Conservation (phyloP, 2,113 vertebrate species). For the Dipodomys ordii region DNA sequence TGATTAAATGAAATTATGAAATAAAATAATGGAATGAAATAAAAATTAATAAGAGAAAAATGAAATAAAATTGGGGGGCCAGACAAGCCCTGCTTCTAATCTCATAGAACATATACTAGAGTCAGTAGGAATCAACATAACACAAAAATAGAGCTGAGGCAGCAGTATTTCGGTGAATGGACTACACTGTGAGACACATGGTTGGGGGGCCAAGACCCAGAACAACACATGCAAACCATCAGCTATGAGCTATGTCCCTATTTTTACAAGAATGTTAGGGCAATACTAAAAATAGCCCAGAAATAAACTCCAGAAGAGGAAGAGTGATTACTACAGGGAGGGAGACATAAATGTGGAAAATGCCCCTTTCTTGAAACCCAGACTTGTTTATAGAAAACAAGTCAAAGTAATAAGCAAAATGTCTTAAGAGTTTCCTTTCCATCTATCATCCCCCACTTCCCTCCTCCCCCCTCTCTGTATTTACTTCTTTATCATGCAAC, state of each 20-base stretch:
- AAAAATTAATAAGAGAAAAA: too few species aligned
- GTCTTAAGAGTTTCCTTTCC: neutral
- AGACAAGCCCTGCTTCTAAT: neutral
- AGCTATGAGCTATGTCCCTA: neutral
- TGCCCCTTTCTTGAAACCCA: neutral
- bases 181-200: neutral
- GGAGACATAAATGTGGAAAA: too few species aligned
- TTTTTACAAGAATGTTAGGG: neutral
- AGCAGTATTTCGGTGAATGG: accelerated
- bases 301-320: neutral
- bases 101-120: too few species aligned
- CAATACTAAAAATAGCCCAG: neutral
- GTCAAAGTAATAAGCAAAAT: neutral
- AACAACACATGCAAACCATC: neutral
- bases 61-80: too few species aligned
- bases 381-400: neutral
- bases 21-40: too few species aligned
- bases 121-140: neutral
- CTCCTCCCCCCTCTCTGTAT: neutral
- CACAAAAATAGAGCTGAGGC: accelerated
- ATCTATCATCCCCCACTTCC: accelerated
- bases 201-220: neutral
- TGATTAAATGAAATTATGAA: too few species aligned
- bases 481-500: neutral
- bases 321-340: neutral